Base-by-base conservation (phyloP, 1,140 invertebrate genomes). In the Laupala kohalensis region DNA sequence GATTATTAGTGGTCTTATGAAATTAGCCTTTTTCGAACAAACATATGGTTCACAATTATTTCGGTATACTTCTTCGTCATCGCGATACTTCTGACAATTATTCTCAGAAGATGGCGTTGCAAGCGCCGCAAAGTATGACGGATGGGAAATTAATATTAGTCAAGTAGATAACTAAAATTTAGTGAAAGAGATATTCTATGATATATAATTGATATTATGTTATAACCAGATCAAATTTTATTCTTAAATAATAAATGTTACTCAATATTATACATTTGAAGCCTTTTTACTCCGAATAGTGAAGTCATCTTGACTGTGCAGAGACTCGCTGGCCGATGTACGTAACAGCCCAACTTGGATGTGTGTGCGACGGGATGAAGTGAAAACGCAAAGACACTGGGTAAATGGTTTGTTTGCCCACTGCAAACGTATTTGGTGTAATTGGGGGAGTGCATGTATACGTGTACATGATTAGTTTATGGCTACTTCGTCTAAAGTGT, bases 321-420 rank as follows among this genome's bases (percentile, higher is more conserved):
- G 64, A 23, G 29, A 9, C 27, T 70, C 37, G 15, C 19, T 74
- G 73, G 67, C 66, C 63, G 67, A 74, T 63, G 67, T 74, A 74
- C 62, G 70, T 72, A 71, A 72, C 25, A 68, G 53, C n/a, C 53
- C 37, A 53, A 65, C 68, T 62, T 30, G 30, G 23, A 69, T 67
- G 66, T 74, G 70, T 67, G 67, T 53, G 53, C 23, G n/a, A 66
- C 53, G 67, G 67, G 25, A 71, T 74, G 70, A 71, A 74, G 66
- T 74, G 70, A 74, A 74, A 69, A 71, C 71, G 70, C 63, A 30
- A 26, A 74, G 62, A 71, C 29, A 64, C 63, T 68, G 73, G 73
- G 73, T 74, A 74, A 69, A 74, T 74, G 66, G 64, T 67, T 72
- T 70, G 70, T 72, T 74, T 74, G 72, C 73, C 73, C 73, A 71